A percentile compares a stretch with the other conserved stretches of the same genome.
phyloP scores from a whole-genome alignment of 2,113 vertebrate species.

The Anhinga anhinga region DNA sequence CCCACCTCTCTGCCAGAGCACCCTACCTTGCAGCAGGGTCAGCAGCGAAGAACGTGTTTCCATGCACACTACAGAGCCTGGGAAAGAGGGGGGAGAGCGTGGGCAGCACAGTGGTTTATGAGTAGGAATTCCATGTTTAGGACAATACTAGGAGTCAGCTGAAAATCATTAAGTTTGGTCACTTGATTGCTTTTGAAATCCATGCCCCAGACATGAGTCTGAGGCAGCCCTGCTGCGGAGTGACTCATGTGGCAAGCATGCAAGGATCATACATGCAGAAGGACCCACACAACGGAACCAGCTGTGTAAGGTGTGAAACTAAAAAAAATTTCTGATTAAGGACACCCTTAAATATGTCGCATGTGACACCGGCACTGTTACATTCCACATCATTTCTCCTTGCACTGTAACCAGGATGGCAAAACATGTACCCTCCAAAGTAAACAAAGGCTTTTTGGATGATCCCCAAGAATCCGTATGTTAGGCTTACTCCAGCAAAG shows the following conservation, averaged over 20 bases:
- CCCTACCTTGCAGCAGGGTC: not conserved
- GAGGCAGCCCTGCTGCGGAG: not conserved
- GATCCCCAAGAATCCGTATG: not conserved
- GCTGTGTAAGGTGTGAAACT: not conserved
- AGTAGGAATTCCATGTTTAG: slow-evolving; percentile 36
- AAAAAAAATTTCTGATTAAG: not conserved
- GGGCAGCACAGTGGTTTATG: slow-evolving; percentile 4
- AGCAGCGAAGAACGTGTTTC: not conserved
- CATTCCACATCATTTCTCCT: not conserved
- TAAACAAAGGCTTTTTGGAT: not conserved
- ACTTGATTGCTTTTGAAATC: slow-evolving; percentile 47
- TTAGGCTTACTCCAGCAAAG: not conserved
- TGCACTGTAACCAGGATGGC: not conserved
- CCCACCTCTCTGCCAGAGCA: not conserved
- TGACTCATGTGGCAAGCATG: slow-evolving; percentile 12
- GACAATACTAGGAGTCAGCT: slow-evolving; percentile 51
- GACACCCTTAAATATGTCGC: not conserved
- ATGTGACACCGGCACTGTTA: not conserved
- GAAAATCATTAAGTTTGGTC: slow-evolving; percentile 57
- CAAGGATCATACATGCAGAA: not conserved
- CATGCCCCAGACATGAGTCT: slow-evolving; percentile 6
- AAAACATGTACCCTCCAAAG: not conserved
- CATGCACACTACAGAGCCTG: not conserved
- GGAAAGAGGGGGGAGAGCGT: not conserved
- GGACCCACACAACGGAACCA: not conserved